Evolutionary conservation across 2,797 vertebrate genomes (phyloP).

Genomic region (Cossypha caffra): DNA sequence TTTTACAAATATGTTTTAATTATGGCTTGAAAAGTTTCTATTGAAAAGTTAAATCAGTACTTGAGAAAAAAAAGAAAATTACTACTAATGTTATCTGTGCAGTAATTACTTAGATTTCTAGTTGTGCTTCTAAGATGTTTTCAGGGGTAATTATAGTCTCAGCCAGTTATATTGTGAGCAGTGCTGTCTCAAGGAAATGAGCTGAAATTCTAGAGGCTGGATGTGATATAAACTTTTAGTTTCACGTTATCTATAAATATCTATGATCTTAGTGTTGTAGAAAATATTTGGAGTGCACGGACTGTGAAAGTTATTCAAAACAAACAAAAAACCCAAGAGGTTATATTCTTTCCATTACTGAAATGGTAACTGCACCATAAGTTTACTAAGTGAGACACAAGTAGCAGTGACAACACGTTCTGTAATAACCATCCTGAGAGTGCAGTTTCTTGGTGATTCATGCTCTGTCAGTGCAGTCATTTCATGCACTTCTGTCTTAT

Average conservation of each 20-base stretch:
- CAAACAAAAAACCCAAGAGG: neutral
- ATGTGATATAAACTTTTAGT: neutral
- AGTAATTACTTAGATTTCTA: neutral
- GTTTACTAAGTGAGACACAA: neutral
- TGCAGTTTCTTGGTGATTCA: neutral
- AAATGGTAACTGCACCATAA: neutral
- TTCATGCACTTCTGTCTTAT: neutral
- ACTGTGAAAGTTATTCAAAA: neutral
- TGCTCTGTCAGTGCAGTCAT: neutral
- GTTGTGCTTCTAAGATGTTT: neutral
- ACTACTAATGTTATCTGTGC: neutral
- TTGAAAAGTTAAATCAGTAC: neutral
- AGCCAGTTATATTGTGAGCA: neutral
- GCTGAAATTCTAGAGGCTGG: neutral
- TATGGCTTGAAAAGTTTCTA: neutral
- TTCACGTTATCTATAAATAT: neutral
- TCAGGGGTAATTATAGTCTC: neutral
- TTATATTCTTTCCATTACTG: neutral
- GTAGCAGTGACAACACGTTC: neutral
- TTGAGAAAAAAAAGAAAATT: neutral
- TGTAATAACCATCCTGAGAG: neutral
- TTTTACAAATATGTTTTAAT: neutral
- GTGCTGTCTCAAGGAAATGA: neutral
- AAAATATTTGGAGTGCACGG: neutral
- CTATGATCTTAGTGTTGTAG: neutral